Conservation (phyloP, 2,888 invertebrate genomes). For the Taphrorychus bicolor region DNA sequence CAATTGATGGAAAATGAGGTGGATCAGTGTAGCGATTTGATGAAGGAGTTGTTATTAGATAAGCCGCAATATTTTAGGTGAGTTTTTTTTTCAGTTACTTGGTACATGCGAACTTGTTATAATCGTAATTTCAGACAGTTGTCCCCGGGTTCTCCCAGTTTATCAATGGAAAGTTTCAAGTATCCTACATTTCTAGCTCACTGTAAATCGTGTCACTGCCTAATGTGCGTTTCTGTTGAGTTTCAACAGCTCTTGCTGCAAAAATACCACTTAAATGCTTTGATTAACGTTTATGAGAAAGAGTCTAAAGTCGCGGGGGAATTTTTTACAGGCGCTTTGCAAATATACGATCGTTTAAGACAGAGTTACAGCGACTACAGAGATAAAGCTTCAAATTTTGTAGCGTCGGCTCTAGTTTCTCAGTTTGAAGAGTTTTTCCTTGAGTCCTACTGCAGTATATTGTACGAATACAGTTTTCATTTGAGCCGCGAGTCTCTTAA, state of each 20-base stretch:
- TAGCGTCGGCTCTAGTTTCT: conserved; percentile 32
- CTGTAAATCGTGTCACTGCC: conserved; percentile 46
- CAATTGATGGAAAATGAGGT: conserved; percentile 22
- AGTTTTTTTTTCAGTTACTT: background rate
- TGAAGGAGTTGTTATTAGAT: conserved; percentile 43
- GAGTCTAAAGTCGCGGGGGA: conserved; percentile 38
- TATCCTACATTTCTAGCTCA: conserved; percentile 47
- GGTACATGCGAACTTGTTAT: background rate
- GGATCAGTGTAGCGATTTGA: conserved; percentile 17
- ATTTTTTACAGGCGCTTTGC: conserved; percentile 43
- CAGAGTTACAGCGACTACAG: conserved; percentile 33
- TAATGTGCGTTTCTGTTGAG: conserved; percentile 48
- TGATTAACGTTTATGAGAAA: conserved; percentile 43
- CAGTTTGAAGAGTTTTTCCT: conserved; percentile 41
- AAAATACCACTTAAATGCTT: conserved; percentile 45
- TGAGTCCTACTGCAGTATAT: conserved; percentile 40
- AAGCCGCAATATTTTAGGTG: conserved; percentile 26
- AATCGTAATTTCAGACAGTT: conserved; percentile 30
- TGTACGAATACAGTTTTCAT: conserved; percentile 46
- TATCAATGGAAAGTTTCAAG: conserved; percentile 42
- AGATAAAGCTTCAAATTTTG: conserved; percentile 21
- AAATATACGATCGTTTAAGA: conserved; percentile 41
- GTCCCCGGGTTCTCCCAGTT: conserved; percentile 45
- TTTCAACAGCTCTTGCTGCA: conserved; percentile 48
- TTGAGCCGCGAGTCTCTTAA: conserved; percentile 37